Conservation (phyloP, 2,888 invertebrate species). For the Diogma glabrata region DNA sequence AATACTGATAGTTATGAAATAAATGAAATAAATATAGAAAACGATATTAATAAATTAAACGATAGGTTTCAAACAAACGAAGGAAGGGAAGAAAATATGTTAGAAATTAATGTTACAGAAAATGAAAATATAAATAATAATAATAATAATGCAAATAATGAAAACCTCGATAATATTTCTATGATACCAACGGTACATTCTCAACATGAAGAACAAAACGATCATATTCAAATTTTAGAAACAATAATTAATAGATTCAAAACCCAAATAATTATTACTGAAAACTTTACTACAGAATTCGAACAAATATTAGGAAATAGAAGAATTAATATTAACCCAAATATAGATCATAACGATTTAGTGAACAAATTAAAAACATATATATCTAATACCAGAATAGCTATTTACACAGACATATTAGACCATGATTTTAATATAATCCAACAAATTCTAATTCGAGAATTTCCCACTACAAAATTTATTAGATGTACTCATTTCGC, state of each 20-base stretch:
- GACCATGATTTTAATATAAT: constrained; percentile 12
- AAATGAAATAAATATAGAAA: constrained; percentile 8
- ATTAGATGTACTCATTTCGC: not conserved
- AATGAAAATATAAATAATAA: too few relatives aligned
- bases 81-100: not conserved
- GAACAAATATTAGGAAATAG: constrained; percentile 12
- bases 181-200: constrained; percentile 12
- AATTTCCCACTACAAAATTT: not conserved
- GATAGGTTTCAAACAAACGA: constrained; percentile 5
- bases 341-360: not conserved
- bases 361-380: constrained; percentile 9
- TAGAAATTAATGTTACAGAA: constrained; percentile 5
- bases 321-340: constrained; percentile 11
- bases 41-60: too few relatives aligned
- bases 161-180: not conserved
- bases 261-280: constrained; percentile 16
- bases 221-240: constrained; percentile 17
- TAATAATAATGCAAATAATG: not conserved
- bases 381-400: constrained; percentile 1
- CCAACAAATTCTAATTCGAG: not conserved
- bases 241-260: constrained; percentile 9
- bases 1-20: constrained; percentile 16
- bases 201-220: constrained; percentile 17
- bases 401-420: constrained; percentile 11
- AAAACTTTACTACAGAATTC: constrained; percentile 14